These are phyloP conservation scores for Platichthys stellatus DNA, from an alignment of 2,113 vertebrate species.

Conservation along the genomic window DNA sequence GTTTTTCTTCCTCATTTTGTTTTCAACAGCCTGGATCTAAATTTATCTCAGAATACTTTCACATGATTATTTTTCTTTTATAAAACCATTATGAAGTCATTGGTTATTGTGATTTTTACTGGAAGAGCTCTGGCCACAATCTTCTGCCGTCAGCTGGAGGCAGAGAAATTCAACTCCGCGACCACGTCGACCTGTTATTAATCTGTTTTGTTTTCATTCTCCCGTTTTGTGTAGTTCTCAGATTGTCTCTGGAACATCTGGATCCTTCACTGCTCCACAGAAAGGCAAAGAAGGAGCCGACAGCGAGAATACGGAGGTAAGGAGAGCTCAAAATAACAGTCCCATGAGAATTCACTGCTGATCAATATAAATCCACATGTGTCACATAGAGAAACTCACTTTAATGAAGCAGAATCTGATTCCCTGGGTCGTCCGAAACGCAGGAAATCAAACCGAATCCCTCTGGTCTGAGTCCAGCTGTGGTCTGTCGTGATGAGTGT, in stretches of 20 bases:
- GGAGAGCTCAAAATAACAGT: background rate
- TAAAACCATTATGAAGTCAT: slow-evolving; percentile 30
- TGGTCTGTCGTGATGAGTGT: too few species aligned
- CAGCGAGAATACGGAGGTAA: slow-evolving; percentile 91
- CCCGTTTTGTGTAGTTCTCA: slow-evolving; percentile 86
- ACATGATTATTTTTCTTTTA: slow-evolving; percentile 64
- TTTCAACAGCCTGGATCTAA: slow-evolving; percentile 38
- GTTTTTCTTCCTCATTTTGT: background rate
- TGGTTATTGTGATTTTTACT: slow-evolving; percentile 39
- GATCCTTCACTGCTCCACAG: slow-evolving; percentile 81
- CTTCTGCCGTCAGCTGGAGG: slow-evolving; percentile 10
- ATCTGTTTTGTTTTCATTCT: background rate
- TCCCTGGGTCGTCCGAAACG: too few species aligned
- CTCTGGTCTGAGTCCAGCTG: too few species aligned
- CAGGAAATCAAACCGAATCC: too few species aligned
- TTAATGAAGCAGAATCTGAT: too few species aligned
- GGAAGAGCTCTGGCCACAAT: slow-evolving; percentile 32
- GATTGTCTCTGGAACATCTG: slow-evolving; percentile 83
- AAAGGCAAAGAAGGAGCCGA: slow-evolving; percentile 91
- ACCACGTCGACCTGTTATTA: slow-evolving; percentile 4
- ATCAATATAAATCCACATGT: too few species aligned
- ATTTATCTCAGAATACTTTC: slow-evolving; percentile 33
- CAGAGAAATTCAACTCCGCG: slow-evolving; percentile 8
- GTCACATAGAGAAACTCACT: too few species aligned
- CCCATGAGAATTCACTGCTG: too few species aligned